These are phyloP conservation scores for Apodemia mormo DNA, from an alignment of 2,888 invertebrate species.

Conservation along the genomic window DNA sequence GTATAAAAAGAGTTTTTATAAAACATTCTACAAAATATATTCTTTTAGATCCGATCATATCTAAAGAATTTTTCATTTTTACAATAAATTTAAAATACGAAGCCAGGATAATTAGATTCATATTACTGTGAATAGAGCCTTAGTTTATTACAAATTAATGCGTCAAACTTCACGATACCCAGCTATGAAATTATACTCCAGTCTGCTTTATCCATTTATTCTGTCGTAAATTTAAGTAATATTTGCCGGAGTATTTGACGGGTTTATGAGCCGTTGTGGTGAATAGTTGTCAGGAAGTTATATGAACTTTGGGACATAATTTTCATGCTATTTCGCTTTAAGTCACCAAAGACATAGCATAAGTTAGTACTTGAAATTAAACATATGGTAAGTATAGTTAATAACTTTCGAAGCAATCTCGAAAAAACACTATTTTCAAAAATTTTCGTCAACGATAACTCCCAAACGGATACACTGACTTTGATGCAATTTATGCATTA, in stretches of 20 bases:
- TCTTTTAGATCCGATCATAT: too few relatives aligned
- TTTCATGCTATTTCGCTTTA: slow-evolving; percentile 16
- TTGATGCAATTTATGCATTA: too few relatives aligned
- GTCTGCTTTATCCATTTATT: slow-evolving; percentile 26
- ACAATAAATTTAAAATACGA: background rate
- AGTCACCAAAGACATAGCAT: background rate
- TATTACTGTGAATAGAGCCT: background rate
- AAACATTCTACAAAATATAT: too few relatives aligned
- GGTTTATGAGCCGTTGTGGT: slow-evolving; percentile 33
- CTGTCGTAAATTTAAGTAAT: slow-evolving; percentile 27
- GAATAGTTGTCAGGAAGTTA: slow-evolving; percentile 29
- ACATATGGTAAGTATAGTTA: background rate
- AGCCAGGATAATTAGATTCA: background rate
- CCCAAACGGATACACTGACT: too few relatives aligned
- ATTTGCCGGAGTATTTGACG: slow-evolving; percentile 31
- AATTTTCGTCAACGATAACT: too few relatives aligned
- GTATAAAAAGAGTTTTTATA: too few relatives aligned
- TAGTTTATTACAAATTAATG: slow-evolving; percentile 11
- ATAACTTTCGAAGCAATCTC: too few relatives aligned
- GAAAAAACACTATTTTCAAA: too few relatives aligned
- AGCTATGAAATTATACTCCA: slow-evolving; percentile 17
- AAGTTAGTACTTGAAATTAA: background rate
- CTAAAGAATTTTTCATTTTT: background rate
- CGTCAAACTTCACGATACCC: slow-evolving; percentile 2
- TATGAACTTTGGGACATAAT: slow-evolving; percentile 24